Conservation (phyloP, 2,888 invertebrate genomes). For the Trichacis sp. region DNA sequence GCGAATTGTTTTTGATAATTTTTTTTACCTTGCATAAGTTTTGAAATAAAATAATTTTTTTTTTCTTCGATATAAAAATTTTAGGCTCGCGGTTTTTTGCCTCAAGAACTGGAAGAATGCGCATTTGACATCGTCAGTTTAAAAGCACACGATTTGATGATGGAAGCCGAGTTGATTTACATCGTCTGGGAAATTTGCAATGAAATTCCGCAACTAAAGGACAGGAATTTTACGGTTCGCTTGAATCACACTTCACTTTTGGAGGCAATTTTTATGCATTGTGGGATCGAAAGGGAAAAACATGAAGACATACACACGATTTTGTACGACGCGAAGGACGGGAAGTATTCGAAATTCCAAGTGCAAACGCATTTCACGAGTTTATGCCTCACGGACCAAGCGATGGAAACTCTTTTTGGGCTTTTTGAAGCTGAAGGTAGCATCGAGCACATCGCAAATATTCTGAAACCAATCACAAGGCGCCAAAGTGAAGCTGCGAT, state of each 20-base stretch:
- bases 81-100: slow-evolving; percentile 80
- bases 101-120: slow-evolving; percentile 89
- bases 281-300: slow-evolving; percentile 81
- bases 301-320: slow-evolving; percentile 71
- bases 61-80: background rate
- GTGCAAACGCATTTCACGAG: slow-evolving; percentile 78
- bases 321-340: slow-evolving; percentile 72
- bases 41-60: background rate
- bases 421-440: slow-evolving; percentile 78
- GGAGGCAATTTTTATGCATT: slow-evolving; percentile 81
- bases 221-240: slow-evolving; percentile 77
- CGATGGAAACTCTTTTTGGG: slow-evolving; percentile 74
- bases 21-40: too few relatives aligned
- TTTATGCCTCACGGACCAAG: slow-evolving; percentile 77
- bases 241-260: slow-evolving; percentile 85
- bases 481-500: slow-evolving; percentile 77
- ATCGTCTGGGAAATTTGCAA: slow-evolving; percentile 82
- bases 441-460: slow-evolving; percentile 73
- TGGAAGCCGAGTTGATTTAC: slow-evolving; percentile 88
- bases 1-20: too few relatives aligned
- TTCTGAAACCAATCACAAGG: slow-evolving; percentile 77
- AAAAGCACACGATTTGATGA: slow-evolving; percentile 77
- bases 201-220: slow-evolving; percentile 76
- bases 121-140: slow-evolving; percentile 93
- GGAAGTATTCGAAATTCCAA: slow-evolving; percentile 77